Conservation (phyloP, 1,140 invertebrate genomes). For the Centruroides vittatus region DNA sequence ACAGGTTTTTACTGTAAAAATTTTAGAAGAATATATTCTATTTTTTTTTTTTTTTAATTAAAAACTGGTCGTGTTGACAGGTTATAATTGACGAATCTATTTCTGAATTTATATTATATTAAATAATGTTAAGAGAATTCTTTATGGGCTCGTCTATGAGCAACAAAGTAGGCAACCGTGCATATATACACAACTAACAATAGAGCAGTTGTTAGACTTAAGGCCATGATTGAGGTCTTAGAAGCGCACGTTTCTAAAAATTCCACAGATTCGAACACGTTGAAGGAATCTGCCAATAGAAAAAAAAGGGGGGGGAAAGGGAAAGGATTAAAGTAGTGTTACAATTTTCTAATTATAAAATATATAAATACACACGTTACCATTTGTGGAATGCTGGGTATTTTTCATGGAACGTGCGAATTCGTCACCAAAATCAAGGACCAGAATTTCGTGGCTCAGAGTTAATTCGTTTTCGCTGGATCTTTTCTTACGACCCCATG, state of each 20-base stretch:
- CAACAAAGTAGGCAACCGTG: constrained; percentile 24
- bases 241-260: constrained; percentile 70
- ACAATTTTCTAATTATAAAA: not conserved
- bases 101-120: too few relatives aligned
- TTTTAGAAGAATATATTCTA: too few relatives aligned
- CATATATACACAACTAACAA: constrained; percentile 64
- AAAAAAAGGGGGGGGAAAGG: not conserved
- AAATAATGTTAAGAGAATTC: not conserved
- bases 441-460: constrained; percentile 80
- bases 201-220: constrained; percentile 76
- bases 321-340: not conserved
- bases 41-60: too few relatives aligned
- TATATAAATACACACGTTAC: constrained; percentile 1
- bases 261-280: constrained; percentile 63
- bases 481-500: constrained; percentile 74
- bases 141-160: constrained; percentile 6
- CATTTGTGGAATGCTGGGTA: constrained; percentile 6
- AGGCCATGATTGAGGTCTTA: constrained; percentile 68
- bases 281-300: constrained; percentile 7
- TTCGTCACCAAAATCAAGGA: constrained; percentile 78
- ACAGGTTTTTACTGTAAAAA: too few relatives aligned
- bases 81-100: too few relatives aligned
- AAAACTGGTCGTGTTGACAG: too few relatives aligned
- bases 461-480: constrained; percentile 71
- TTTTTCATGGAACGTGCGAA: constrained; percentile 30